Conservation (phyloP, 2,888 invertebrate genomes). For the Chrysolina americana region DNA sequence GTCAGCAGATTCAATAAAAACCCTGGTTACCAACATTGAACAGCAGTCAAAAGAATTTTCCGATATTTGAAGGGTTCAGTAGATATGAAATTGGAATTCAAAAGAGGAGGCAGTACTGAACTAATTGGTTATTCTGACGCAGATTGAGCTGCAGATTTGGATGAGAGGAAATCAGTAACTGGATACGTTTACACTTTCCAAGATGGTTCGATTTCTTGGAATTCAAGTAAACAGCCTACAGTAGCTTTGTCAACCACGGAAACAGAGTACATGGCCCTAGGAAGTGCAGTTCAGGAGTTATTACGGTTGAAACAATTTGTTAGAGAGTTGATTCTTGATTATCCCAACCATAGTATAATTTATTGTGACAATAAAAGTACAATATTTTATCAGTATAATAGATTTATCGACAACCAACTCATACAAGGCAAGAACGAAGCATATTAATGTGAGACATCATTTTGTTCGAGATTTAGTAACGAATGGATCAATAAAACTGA, state of each 20-base stretch:
- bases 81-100: not conserved
- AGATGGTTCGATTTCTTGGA: not conserved
- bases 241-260: not conserved
- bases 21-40: not conserved
- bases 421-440: not conserved
- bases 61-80: not conserved
- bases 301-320: not conserved
- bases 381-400: no score
- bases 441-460: not conserved
- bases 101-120: not conserved
- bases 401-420: not conserved
- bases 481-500: not conserved
- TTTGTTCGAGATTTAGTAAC: not conserved
- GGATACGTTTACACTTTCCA: not conserved
- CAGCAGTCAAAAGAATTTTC: not conserved
- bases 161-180: no score
- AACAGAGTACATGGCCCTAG: not conserved
- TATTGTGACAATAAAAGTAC: not conserved
- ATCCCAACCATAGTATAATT: not conserved
- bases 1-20: not conserved
- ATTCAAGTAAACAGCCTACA: not conserved
- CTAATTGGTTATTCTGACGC: not conserved
- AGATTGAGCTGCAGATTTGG: no score
- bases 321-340: not conserved
- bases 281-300: not conserved